Evolutionary conservation across 2,113 vertebrate genomes (phyloP).

Genomic region (Carollia perspicillata): DNA sequence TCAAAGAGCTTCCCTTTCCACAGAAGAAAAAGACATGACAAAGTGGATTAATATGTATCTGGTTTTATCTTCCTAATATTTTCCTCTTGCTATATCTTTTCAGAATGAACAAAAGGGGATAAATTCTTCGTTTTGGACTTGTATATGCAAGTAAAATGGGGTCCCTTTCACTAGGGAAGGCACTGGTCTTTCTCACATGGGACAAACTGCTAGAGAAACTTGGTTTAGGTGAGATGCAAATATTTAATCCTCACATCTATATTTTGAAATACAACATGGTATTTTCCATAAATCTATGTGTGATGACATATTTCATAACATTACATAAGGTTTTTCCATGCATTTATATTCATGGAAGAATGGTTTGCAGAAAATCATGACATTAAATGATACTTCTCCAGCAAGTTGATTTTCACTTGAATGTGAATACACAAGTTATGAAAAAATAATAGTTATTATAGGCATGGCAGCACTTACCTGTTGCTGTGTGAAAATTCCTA

Average conservation of each 20-base stretch:
- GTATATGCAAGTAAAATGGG: background rate
- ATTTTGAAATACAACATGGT: constrained; percentile 58
- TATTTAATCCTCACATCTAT: constrained; percentile 34
- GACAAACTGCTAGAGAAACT: constrained; percentile 50
- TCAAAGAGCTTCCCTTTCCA: constrained; percentile 60
- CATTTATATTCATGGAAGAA: constrained; percentile 57
- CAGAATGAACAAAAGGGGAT: constrained; percentile 56
- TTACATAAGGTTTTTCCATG: constrained; percentile 57
- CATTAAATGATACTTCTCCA: constrained; percentile 39
- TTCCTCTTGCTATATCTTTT: constrained; percentile 38
- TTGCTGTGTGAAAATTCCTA: constrained; percentile 72
- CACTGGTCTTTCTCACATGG: background rate
- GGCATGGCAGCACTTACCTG: constrained; percentile 72
- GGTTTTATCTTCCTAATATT: constrained; percentile 59
- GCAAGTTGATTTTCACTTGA: constrained; percentile 70
- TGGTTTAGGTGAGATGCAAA: constrained; percentile 52
- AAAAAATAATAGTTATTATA: constrained; percentile 58
- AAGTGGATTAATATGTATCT: constrained; percentile 51
- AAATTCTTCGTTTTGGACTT: constrained; percentile 27
- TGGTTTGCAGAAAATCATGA: constrained; percentile 62
- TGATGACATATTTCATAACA: constrained; percentile 66
- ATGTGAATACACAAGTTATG: constrained; percentile 55
- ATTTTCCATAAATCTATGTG: constrained; percentile 69
- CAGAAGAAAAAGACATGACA: constrained; percentile 41
- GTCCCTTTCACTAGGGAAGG: background rate